A percentile compares a stretch with the other conserved stretches of the same genome.
These are phyloP conservation scores for Tetheella fluctuosa DNA, from an alignment of 2,888 invertebrate genomes.

Conservation along the genomic window DNA sequence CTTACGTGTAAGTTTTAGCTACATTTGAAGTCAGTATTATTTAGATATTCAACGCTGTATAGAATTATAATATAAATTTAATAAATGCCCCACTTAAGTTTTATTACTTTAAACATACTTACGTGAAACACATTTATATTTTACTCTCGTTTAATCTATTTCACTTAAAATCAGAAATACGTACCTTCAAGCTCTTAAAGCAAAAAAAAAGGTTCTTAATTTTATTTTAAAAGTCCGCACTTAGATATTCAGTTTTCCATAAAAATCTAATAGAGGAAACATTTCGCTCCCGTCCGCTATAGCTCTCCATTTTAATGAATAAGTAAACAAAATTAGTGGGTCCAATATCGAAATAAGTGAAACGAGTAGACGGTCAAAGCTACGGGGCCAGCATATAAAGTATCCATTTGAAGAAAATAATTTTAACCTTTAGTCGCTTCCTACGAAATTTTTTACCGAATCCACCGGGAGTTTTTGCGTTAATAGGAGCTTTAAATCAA, in stretches of 20 bases:
- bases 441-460: conserved; percentile 52
- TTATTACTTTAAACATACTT: neutral
- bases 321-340: conserved; percentile 81
- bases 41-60: too few relatives aligned
- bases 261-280: conserved; percentile 73
- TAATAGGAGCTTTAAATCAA: conserved; percentile 42
- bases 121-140: neutral
- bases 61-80: too few relatives aligned
- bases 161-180: neutral
- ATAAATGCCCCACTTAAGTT: neutral
- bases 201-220: conserved; percentile 28
- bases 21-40: too few relatives aligned
- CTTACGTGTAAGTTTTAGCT: neutral
- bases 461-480: conserved; percentile 49
- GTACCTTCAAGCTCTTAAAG: conserved; percentile 19
- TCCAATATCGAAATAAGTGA: conserved; percentile 78
- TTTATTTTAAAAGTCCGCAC: conserved; percentile 45
- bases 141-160: conserved; percentile 4
- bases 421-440: conserved; percentile 55
- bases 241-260: conserved; percentile 67
- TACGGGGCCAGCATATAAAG: conserved; percentile 73
- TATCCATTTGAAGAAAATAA: conserved; percentile 65
- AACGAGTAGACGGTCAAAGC: conserved; percentile 68
- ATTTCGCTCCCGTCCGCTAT: conserved; percentile 61
- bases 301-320: conserved; percentile 80